Base-by-base conservation (phyloP, 1,140 invertebrate genomes). In the Sycobia sp. region DNA sequence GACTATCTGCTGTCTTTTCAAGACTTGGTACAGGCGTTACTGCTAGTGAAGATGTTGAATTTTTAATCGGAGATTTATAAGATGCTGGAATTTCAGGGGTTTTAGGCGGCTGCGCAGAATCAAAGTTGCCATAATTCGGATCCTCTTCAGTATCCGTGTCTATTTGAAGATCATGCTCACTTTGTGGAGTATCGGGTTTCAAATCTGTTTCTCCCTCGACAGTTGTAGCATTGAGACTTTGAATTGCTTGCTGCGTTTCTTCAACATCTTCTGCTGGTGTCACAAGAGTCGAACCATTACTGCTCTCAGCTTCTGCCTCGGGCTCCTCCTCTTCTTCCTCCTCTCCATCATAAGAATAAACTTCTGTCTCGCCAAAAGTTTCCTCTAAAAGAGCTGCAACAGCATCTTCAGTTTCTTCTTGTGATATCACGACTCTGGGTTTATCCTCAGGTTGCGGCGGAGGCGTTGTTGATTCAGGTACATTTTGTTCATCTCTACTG, bases 321-420 rank as follows among this genome's bases (percentile, higher is more conserved):
- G 25, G n/a, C n/a, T 51, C 49, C 7, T 7, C 11, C 0, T 36
- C 38, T 75, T 81, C 77, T 9, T 78, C 77, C 64, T 77, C 75
- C 25, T 81, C 76, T 14, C 83, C 83, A 54, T 85, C 82, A 60
- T 81, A 80, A 0, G 84, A 79, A 25, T 84, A 84, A 54, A 86
- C 84, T 56, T 86, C 85, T 7, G 82, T 82, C 0, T 78, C 84
- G 8, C 90, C 90, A 74, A 94, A 93, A 58, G 91, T 92, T 77
- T 94, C 92, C 34, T 90, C 91, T 22, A 95, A 76, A 5, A 96
- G 76, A 8, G 92, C 93, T 2, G 93, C 93, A 0, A 96, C 93
- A 0, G 93, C 93, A 78, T 94, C 93, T 73, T 93, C 92, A 0
- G 93, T 96, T 81, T 96, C 93, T 82, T 95, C 93, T 79, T 95